Evolutionary conservation across 64 coral and sea anemone species (phyloP), one percentile per base, ranked within the genome.

Genomic region (Stylophora pistillata): DNA sequence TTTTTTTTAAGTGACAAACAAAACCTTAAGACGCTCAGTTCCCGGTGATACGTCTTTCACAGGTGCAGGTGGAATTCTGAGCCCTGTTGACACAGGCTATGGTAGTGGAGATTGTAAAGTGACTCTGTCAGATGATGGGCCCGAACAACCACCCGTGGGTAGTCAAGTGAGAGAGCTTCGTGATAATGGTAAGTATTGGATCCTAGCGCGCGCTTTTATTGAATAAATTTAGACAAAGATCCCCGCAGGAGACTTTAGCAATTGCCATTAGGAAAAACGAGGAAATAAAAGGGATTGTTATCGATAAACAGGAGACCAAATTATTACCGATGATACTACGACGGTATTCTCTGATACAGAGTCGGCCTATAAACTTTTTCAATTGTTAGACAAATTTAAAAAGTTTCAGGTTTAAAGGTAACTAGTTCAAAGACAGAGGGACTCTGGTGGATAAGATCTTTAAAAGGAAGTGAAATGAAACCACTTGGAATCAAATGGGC

Each of bases 1-100:
- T 34, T 47, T 47, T 7, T 3, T 47, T 47, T 1, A 7, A 47
- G 37, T 4, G 37, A 47, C 37, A 47, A 47, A 4, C 37, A 47
- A 7, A 47, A 47, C 3, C 37, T 47, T 62, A 13, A 30, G 31
- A 41, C 16, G 29, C 31, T 77, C 3, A 23, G 33, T 33, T 56
- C 10, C 29, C 53, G 21, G 20, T 6, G 14, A 77, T 52, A 2
- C 30, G 59, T 52, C 4, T 2, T 34, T 82, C 5, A 23, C 56
- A 88, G 77, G 73, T 80, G 17, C 21, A 11, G 63, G 63, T 58
- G 88, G 92, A 73, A 79, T 96, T 53, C 73, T 89, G 2, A 96
- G 90, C 54, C 86, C 86, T 26, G 94, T 96, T 17, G 94, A 96
- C 54, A 96, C 94, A 13, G 90, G 94, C 18, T 96, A 89, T 81